phyloP scores from a whole-genome alignment of 2,113 vertebrate genomes.

The Scophthalmus maximus region DNA sequence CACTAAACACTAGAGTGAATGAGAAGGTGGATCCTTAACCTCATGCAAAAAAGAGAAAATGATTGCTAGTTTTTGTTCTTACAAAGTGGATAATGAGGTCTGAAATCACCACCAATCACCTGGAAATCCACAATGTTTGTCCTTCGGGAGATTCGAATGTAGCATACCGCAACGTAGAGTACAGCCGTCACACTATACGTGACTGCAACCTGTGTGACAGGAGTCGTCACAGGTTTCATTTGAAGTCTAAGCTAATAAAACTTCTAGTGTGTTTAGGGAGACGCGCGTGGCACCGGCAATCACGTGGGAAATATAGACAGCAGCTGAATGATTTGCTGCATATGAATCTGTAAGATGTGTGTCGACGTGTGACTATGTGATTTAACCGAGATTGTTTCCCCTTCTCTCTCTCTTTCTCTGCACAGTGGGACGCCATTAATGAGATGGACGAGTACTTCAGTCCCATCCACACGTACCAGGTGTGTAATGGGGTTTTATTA shows the following conservation, averaged over 20 bases:
- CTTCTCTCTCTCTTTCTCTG: constrained; percentile 5
- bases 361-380: constrained; percentile 20
- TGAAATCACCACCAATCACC: constrained; percentile 1
- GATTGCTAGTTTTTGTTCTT: background rate
- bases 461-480: constrained; percentile 97
- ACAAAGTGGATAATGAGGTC: constrained; percentile 5
- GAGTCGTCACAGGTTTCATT: constrained; percentile 40
- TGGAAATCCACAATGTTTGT: background rate
- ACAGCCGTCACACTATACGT: constrained; percentile 17
- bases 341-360: constrained; percentile 30
- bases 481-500: constrained; percentile 79
- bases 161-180: background rate
- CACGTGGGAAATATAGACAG: constrained; percentile 34
- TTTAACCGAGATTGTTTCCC: constrained; percentile 15
- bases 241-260: constrained; percentile 52
- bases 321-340: constrained; percentile 1
- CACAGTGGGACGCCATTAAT: constrained; percentile 97
- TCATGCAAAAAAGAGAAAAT: background rate
- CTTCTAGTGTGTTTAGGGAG: constrained; percentile 20
- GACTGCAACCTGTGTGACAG: constrained; percentile 3
- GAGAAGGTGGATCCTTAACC: background rate
- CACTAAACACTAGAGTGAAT: background rate
- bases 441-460: constrained; percentile 97
- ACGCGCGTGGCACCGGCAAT: background rate
- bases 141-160: constrained; percentile 7